Conservation (phyloP, 2,797 vertebrate genomes). For the Acanthurus tractus region DNA sequence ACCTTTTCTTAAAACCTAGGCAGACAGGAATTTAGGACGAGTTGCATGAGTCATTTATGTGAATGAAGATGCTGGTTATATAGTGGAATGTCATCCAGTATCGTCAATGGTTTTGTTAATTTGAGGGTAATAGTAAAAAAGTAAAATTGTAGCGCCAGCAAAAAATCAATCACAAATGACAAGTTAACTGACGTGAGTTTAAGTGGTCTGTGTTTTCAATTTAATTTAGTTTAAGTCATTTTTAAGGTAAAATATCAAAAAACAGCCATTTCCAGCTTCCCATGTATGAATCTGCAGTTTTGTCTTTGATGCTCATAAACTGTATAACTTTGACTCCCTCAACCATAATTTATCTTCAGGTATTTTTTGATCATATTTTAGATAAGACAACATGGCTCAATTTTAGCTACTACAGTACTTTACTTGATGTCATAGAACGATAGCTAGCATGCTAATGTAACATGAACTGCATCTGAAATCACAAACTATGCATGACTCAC, state of each 20-base stretch:
- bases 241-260: neutral
- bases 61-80: slow-evolving; percentile 26
- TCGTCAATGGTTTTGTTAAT: neutral
- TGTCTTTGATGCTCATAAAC: neutral
- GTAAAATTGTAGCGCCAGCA: neutral
- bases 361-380: too few species aligned
- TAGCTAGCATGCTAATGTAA: too few species aligned
- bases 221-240: too few species aligned
- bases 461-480: too few species aligned
- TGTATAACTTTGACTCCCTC: neutral
- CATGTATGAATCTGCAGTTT: neutral
- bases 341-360: too few species aligned
- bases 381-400: too few species aligned
- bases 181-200: neutral
- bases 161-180: neutral
- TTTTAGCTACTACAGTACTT: too few species aligned
- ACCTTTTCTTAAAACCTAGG: slow-evolving; percentile 55
- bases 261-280: neutral
- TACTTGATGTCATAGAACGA: too few species aligned
- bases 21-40: slow-evolving; percentile 47
- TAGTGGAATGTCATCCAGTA: neutral
- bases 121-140: neutral
- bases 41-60: slow-evolving; percentile 40
- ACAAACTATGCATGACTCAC: too few species aligned
- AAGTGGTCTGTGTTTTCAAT: neutral